Evolutionary conservation across 35 echinoderm and acorn worm species (phyloP).

Genomic region (Chiridota heheva): DNA sequence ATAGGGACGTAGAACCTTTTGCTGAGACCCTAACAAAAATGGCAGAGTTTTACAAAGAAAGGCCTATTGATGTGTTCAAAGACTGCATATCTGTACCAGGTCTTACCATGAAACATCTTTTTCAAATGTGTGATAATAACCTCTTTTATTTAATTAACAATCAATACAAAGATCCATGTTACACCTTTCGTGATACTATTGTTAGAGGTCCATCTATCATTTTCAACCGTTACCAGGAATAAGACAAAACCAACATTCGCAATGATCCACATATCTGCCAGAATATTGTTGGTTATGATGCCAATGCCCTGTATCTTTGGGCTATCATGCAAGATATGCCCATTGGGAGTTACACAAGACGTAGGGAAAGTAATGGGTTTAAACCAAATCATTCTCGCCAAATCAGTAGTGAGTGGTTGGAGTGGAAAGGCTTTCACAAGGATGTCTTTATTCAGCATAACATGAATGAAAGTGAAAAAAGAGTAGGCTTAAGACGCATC

Average conservation of each 20-base stretch:
- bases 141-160: conserved; percentile 39
- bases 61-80: conserved; percentile 25
- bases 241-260: not conserved
- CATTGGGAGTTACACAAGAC: conserved; percentile 6
- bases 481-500: conserved; percentile 8
- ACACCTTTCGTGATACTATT: conserved; percentile 24
- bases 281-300: conserved; percentile 10
- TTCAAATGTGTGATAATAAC: not conserved
- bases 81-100: conserved; percentile 54
- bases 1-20: conserved; percentile 42
- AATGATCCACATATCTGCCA: not conserved
- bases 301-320: conserved; percentile 30
- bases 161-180: conserved; percentile 51
- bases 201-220: conserved; percentile 3
- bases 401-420: conserved; percentile 20
- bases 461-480: conserved; percentile 18
- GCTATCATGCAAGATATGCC: conserved; percentile 51
- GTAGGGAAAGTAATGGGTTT: conserved; percentile 15
- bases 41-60: conserved; percentile 23
- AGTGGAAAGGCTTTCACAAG: conserved; percentile 9
- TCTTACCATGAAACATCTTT: conserved; percentile 35
- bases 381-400: not conserved
- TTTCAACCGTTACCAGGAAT: not conserved
- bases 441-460: conserved; percentile 21
- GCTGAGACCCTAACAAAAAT: conserved; percentile 43